phyloP scores from a whole-genome alignment of 2,797 vertebrate genomes.

The Heteromormyrus szaboi region DNA sequence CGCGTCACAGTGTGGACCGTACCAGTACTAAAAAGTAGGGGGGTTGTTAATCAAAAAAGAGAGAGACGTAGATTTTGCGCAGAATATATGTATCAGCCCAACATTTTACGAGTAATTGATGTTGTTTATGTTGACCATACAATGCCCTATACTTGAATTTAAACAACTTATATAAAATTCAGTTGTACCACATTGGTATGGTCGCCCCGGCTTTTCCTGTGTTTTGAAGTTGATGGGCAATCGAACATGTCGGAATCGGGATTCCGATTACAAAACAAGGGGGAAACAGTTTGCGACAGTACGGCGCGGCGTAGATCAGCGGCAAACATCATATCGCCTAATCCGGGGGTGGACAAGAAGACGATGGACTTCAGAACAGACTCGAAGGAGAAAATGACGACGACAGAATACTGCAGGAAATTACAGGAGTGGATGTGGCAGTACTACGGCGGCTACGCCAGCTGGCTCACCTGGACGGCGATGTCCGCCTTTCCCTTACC shows the following conservation, averaged over 20 bases:
- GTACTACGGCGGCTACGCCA: constrained; percentile 78
- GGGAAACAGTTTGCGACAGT: constrained; percentile 28
- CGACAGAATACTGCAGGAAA: constrained; percentile 75
- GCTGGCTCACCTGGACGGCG: constrained; percentile 77
- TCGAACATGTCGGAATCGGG: constrained; percentile 56
- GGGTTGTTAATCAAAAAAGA: neutral
- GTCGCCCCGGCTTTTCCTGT: constrained; percentile 10
- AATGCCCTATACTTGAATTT: neutral
- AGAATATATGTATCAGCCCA: neutral
- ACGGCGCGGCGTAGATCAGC: constrained; percentile 19
- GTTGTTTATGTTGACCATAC: neutral
- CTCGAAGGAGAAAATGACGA: constrained; percentile 30
- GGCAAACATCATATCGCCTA: constrained; percentile 11
- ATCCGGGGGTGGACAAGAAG: neutral
- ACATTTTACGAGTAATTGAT: neutral
- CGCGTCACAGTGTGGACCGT: constrained; percentile 3
- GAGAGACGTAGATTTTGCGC: neutral
- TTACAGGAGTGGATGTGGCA: constrained; percentile 95
- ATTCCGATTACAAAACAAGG: constrained; percentile 46
- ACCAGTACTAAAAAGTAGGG: neutral
- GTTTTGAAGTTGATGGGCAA: neutral
- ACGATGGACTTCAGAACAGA: neutral
- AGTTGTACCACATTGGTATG: neutral
- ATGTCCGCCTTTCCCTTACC: constrained; percentile 50
- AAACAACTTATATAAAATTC: neutral